Base-by-base conservation (phyloP, 2,113 vertebrate species). In the Tyrannus savana region DNA sequence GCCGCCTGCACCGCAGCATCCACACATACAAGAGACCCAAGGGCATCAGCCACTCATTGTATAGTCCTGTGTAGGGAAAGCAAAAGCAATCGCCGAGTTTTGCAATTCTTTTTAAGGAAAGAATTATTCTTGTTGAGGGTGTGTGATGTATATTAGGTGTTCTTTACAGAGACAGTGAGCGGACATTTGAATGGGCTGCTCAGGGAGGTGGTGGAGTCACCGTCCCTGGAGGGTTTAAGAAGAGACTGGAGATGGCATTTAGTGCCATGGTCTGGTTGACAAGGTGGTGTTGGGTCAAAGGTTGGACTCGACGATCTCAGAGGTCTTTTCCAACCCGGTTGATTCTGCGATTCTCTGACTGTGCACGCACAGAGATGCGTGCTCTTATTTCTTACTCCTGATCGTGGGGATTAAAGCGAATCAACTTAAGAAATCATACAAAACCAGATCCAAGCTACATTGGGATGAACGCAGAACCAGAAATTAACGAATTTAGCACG, bases 281-380 rank as follows among this genome's bases (percentile, higher is more conserved):
- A 59, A 35, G 56, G 33, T 59, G 33, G 56, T 10, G 33, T 35
- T 35, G 33, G 56, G 56, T 35, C 33, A 59, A 59, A 35, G 56
- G 22, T 24, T 35, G 56, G 33, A 23, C 33, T 58, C 33, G 33
- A 15, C n/a, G 13, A 15, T 35, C 56, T 24, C n/a, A 23, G 22
- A 24, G 55, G 56, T 35, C 5, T 16, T 24, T 59, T 35, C 31
- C 56, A 35, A 15, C 13, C 56, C 31, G 22, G 56, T 30, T 33
- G 55, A 4, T 33, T 28, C 31, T n/a, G 22, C 8, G 22, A 35
- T 59, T n/a, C 56, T 35, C 39, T 16, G 33, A 30, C 21, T 0
- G 5, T 12, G 47, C 39, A 42, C 35, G 23, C 1, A 50, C 24
- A 50, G 24, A 1, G 1, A 4, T 11, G 19, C 4, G 2, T 11